These are phyloP conservation scores for Calliphora vomitoria DNA, from an alignment of 2,888 invertebrate species.

Conservation along the genomic window DNA sequence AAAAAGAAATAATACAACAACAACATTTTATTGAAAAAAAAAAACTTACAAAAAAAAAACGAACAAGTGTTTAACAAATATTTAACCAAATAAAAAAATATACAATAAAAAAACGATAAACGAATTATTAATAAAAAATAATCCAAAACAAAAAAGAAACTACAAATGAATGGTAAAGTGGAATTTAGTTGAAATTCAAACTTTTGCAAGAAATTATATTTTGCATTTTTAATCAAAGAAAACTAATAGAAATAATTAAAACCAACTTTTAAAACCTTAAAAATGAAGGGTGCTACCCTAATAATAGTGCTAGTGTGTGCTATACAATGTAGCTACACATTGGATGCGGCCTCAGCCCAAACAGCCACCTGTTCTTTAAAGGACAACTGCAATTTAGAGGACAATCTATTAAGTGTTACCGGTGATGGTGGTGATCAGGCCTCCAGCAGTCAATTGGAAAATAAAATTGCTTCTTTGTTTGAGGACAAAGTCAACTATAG, in stretches of 20 bases:
- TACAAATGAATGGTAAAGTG: neutral
- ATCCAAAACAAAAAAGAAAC: neutral
- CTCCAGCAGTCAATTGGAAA: slow-evolving; percentile 79
- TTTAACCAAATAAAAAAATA: slow-evolving; percentile 18
- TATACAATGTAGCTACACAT: slow-evolving; percentile 10
- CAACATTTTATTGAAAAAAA: neutral
- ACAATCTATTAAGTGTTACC: slow-evolving; percentile 78
- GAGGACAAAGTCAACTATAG: slow-evolving; percentile 84
- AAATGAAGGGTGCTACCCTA: slow-evolving; percentile 65
- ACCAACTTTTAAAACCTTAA: slow-evolving; percentile 7
- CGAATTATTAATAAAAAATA: slow-evolving; percentile 10
- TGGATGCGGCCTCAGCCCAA: slow-evolving; percentile 75
- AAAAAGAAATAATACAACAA: neutral
- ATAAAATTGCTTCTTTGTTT: slow-evolving; percentile 82
- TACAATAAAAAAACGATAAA: slow-evolving; percentile 11
- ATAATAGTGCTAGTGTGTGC: slow-evolving; percentile 31
- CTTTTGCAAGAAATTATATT: neutral
- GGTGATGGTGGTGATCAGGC: slow-evolving; percentile 72
- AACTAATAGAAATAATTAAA: slow-evolving; percentile 21
- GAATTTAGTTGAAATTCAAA: slow-evolving; percentile 3
- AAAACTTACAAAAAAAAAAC: slow-evolving; percentile 6
- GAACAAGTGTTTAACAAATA: slow-evolving; percentile 40
- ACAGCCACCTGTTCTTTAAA: slow-evolving; percentile 81
- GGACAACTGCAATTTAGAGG: slow-evolving; percentile 81
- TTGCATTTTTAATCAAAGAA: slow-evolving; percentile 28